phyloP scores from a whole-genome alignment of 2,888 invertebrate species.

The Caenorhabditis sinica region DNA sequence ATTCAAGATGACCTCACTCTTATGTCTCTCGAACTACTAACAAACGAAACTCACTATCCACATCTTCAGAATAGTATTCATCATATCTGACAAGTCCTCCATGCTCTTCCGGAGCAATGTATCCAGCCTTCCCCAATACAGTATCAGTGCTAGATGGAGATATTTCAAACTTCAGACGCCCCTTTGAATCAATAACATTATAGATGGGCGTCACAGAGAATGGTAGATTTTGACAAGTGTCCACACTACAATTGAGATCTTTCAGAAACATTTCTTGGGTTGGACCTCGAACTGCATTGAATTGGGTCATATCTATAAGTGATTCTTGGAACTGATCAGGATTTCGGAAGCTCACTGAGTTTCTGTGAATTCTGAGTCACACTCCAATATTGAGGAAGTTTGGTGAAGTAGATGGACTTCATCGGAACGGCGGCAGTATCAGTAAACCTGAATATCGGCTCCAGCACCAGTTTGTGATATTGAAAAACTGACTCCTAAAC shows the following conservation, averaged over 20 bases:
- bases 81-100: slow-evolving; percentile 45
- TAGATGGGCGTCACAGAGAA: slow-evolving; percentile 16
- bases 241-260: slow-evolving; percentile 21
- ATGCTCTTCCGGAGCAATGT: slow-evolving; percentile 18
- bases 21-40: no score
- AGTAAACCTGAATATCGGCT: slow-evolving; percentile 39
- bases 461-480: slow-evolving; percentile 28
- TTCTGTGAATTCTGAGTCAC: slow-evolving; percentile 20
- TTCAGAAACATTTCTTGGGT: slow-evolving; percentile 53
- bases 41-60: slow-evolving; percentile 35
- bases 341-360: slow-evolving; percentile 15
- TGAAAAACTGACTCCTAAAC: slow-evolving; percentile 32
- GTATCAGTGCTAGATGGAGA: not conserved
- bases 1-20: no score
- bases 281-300: slow-evolving; percentile 33
- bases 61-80: slow-evolving; percentile 45
- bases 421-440: slow-evolving; percentile 28
- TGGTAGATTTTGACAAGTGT: slow-evolving; percentile 34
- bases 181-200: slow-evolving; percentile 26
- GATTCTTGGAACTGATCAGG: no score
- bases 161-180: slow-evolving; percentile 34
- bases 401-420: slow-evolving; percentile 36
- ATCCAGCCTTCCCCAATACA: slow-evolving; percentile 41
- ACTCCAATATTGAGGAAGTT: slow-evolving; percentile 19
- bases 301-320: slow-evolving; percentile 42